Evolutionary conservation across 2,888 invertebrate genomes (phyloP), one percentile per base, ranked within the genome.

Genomic region (Endotricha flammealis): DNA sequence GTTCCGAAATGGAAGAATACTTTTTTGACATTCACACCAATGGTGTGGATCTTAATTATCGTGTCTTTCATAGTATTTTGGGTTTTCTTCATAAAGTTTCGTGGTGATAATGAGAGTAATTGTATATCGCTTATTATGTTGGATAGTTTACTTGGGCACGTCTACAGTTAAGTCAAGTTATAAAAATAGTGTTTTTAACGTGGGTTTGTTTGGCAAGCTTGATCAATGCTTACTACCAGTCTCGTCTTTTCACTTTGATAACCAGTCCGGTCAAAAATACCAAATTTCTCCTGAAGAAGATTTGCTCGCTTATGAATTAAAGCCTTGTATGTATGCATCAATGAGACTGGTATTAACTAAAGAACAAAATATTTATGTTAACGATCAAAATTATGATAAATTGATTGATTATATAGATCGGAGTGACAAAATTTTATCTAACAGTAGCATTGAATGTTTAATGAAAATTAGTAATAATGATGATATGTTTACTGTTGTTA

Each of bases 241-340:
- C 73, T 0, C 62, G 50, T 29, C 42, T 76, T 5, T 53, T 64
- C 6, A 66, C 72, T 42, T 36, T 72, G 0, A 59, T 54, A 1
- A 60, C 64, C 0, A 39, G 69, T 14, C 68, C 70, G 0, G 38
- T 40, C 1, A 36, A 41, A 4, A 52, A 8, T 63, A 70, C 35
- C 78, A 79, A 46, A 53, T 76, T 23, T 49, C 58, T 0, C 50
- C 49, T 1, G 41, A 53, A 6, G 43, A 50, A 2, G 55, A 60
- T 29, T 36, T 78, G 2, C 1, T 5, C 0, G 31, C 44, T 1
- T 58, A 50, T 20, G 40, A 64, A 1, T 28, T 72, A 8, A 47
- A 60, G 10, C 62, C 75, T 1, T 82, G 82, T 24, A 36, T 78
- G 1, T 64, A 70, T 47, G 1, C n/a, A n/a, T n/a, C n/a, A n/a